These are phyloP conservation scores for Coremacera marginata DNA, from an alignment of 2,888 invertebrate genomes.

Conservation along the genomic window DNA sequence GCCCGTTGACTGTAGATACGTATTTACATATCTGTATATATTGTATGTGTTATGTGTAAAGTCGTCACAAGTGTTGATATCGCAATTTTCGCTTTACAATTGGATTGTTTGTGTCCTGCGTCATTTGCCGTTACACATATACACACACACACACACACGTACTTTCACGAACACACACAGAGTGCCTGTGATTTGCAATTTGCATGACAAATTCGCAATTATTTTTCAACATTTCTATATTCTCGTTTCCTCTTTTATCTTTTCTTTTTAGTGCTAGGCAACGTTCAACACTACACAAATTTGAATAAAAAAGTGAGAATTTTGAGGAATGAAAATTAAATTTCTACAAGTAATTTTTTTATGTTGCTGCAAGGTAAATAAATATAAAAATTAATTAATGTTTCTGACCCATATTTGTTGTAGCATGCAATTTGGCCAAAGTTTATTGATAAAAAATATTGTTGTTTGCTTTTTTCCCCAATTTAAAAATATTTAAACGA, in stretches of 20 bases:
- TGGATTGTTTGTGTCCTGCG: constrained; percentile 27
- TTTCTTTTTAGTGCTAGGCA: neutral
- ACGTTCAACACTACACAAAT: neutral
- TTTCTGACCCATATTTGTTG: neutral
- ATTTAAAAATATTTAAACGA: neutral
- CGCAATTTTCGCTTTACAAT: constrained; percentile 27
- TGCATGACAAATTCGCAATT: constrained; percentile 36
- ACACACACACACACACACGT: neutral
- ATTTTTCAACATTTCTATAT: constrained; percentile 9
- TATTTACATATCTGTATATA: neutral
- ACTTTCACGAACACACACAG: neutral
- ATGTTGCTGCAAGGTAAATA: neutral
- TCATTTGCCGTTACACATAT: constrained; percentile 7
- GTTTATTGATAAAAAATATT: neutral
- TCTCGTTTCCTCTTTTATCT: neutral
- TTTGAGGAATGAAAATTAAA: constrained; percentile 1
- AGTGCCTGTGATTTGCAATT: constrained; percentile 40
- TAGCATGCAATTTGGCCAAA: neutral
- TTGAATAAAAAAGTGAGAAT: neutral
- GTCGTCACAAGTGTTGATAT: constrained; percentile 27
- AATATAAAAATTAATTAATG: neutral
- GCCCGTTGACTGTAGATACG: neutral
- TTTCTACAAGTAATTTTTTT: neutral
- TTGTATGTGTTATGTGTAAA: neutral
- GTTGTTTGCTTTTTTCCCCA: neutral